Evolutionary conservation across 2,888 invertebrate genomes (phyloP).

Genomic region (Lutraria lutraria): DNA sequence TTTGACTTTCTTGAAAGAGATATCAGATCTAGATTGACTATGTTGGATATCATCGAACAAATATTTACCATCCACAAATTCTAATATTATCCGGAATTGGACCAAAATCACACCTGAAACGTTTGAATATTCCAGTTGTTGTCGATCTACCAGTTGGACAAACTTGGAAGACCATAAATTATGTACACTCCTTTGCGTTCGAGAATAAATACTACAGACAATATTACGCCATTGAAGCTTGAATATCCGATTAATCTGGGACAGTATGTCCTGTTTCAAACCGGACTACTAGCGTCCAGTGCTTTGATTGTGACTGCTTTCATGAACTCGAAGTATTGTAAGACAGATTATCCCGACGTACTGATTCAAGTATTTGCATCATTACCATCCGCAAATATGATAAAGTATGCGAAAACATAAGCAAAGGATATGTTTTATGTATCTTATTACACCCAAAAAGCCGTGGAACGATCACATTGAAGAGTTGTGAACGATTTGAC

Average conservation of each 20-base stretch:
- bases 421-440: slow-evolving; percentile 17
- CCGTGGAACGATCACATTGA: too few relatives aligned
- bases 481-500: slow-evolving; percentile 91
- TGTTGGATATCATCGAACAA: too few relatives aligned
- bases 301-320: slow-evolving; percentile 39
- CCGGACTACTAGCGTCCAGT: slow-evolving; percentile 41
- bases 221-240: slow-evolving; percentile 32
- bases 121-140: slow-evolving; percentile 80
- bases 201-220: slow-evolving; percentile 47
- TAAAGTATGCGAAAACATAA: slow-evolving; percentile 21
- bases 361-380: slow-evolving; percentile 45
- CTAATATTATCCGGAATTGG: slow-evolving; percentile 86
- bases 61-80: slow-evolving; percentile 85
- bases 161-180: slow-evolving; percentile 83
- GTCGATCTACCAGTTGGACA: slow-evolving; percentile 84
- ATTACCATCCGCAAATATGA: background rate
- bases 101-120: slow-evolving; percentile 83
- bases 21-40: too few relatives aligned
- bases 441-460: slow-evolving; percentile 89
- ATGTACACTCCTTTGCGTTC: slow-evolving; percentile 47
- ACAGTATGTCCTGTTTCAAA: slow-evolving; percentile 36
- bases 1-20: too few relatives aligned
- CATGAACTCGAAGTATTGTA: slow-evolving; percentile 29
- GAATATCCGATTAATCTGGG: slow-evolving; percentile 21
- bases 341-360: slow-evolving; percentile 52